Conservation (phyloP, 2,888 invertebrate genomes). For the Magallana nippona region DNA sequence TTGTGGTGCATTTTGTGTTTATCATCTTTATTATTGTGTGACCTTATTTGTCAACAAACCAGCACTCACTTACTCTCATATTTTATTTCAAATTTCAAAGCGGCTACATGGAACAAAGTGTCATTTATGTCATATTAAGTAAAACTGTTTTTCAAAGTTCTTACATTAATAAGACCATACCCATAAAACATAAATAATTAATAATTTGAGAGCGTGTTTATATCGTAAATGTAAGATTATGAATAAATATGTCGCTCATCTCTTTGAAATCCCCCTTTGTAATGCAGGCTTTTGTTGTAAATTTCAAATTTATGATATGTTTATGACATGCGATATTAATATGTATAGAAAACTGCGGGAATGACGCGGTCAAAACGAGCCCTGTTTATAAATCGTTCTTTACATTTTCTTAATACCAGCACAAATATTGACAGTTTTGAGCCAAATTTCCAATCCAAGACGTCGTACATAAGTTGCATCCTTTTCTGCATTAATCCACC, state of each 20-base stretch:
- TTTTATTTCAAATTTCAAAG: background rate
- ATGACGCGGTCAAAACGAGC: slow-evolving; percentile 9
- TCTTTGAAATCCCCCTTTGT: background rate
- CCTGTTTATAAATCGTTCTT: background rate
- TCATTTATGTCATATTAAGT: slow-evolving; percentile 25
- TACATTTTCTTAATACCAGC: background rate
- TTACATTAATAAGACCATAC: slow-evolving; percentile 13
- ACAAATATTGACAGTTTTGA: no score
- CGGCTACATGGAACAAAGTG: background rate
- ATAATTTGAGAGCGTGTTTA: slow-evolving; percentile 23
- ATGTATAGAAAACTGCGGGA: background rate
- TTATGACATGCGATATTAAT: slow-evolving; percentile 8
- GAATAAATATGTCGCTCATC: background rate
- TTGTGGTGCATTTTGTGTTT: background rate
- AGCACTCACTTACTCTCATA: slow-evolving; percentile 10
- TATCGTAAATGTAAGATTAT: background rate
- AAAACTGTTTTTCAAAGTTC: slow-evolving; percentile 1
- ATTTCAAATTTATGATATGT: slow-evolving; percentile 13
- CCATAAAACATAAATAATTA: slow-evolving; percentile 22
- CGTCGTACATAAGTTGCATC: no score
- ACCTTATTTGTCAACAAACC: background rate
- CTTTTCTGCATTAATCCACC: no score
- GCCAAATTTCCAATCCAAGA: no score
- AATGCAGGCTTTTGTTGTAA: slow-evolving; percentile 1
- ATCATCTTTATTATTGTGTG: background rate